Percentiles rank a stretch among this genome's conserved stretches.
Conservation (phyloP, 1,140 invertebrate genomes). For the Drepana arcuata region DNA sequence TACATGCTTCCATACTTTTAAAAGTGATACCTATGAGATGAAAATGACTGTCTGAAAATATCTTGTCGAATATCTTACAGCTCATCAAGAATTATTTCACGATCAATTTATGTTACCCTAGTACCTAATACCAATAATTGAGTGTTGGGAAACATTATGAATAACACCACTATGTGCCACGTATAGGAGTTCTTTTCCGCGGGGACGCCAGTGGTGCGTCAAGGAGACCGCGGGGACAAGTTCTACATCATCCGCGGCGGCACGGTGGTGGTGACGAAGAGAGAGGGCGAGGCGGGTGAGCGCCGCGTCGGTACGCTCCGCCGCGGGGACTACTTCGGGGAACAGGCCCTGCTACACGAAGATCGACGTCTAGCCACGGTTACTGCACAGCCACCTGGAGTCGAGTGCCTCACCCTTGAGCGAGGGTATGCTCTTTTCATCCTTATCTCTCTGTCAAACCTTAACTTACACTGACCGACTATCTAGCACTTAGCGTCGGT, state of each 20-base stretch:
- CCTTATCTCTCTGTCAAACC: too few species aligned
- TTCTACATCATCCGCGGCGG: conserved; percentile 97
- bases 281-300: conserved; percentile 73
- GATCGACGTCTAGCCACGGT: conserved; percentile 91
- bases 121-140: too few species aligned
- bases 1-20: too few species aligned
- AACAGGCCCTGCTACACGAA: conserved; percentile 85
- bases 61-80: too few species aligned
- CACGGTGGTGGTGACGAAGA: conserved; percentile 84
- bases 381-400: conserved; percentile 87
- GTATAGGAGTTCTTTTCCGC: conserved; percentile 87
- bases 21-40: too few species aligned
- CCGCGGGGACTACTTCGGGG: conserved; percentile 84
- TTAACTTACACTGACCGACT: too few species aligned
- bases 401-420: conserved; percentile 92
- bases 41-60: too few species aligned
- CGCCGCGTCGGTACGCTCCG: conserved; percentile 76
- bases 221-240: conserved; percentile 94
- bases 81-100: too few species aligned
- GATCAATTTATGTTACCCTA: too few species aligned
- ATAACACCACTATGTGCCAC: too few species aligned
- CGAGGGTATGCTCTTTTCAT: conserved; percentile 74
- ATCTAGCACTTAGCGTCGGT: too few species aligned
- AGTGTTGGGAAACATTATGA: too few species aligned
- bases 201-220: conserved; percentile 89